Conservation (phyloP, 2,797 vertebrate genomes). For the Danio kyathit region DNA sequence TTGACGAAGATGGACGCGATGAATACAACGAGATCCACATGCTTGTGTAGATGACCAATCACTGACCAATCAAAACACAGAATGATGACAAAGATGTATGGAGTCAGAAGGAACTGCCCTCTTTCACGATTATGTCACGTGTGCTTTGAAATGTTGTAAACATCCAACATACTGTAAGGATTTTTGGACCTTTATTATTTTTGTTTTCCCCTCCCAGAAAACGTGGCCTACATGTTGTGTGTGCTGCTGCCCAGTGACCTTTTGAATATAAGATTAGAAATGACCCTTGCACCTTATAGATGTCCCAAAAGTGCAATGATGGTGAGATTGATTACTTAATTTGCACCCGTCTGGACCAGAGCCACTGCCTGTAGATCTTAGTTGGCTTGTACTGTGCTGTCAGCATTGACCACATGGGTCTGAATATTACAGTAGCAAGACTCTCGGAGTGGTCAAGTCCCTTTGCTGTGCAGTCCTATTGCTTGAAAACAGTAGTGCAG, state of each 20-base stretch:
- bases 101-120: conserved; percentile 33
- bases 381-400: conserved; percentile 64
- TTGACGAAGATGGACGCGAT: conserved; percentile 93
- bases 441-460: conserved; percentile 55
- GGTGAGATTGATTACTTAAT: conserved; percentile 36
- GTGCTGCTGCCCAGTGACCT: conserved; percentile 39
- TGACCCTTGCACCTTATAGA: conserved; percentile 54
- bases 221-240: conserved; percentile 41
- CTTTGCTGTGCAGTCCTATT: conserved; percentile 62
- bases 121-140: conserved; percentile 47
- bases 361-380: conserved; percentile 45
- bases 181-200: conserved; percentile 44
- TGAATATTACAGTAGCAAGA: conserved; percentile 61
- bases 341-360: not conserved
- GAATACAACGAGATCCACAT: conserved; percentile 99
- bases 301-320: conserved; percentile 65
- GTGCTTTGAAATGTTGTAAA: conserved; percentile 48
- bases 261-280: conserved; percentile 21
- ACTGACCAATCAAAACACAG: conserved; percentile 46
- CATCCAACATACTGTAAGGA: conserved; percentile 45
- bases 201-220: conserved; percentile 49
- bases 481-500: conserved; percentile 46
- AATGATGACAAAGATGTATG: conserved; percentile 51
- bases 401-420: conserved; percentile 53
- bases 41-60: conserved; percentile 84